These are phyloP conservation scores for Tokudaia tokunoshimensis DNA, from an alignment of 2,797 vertebrate species.

Conservation along the genomic window DNA sequence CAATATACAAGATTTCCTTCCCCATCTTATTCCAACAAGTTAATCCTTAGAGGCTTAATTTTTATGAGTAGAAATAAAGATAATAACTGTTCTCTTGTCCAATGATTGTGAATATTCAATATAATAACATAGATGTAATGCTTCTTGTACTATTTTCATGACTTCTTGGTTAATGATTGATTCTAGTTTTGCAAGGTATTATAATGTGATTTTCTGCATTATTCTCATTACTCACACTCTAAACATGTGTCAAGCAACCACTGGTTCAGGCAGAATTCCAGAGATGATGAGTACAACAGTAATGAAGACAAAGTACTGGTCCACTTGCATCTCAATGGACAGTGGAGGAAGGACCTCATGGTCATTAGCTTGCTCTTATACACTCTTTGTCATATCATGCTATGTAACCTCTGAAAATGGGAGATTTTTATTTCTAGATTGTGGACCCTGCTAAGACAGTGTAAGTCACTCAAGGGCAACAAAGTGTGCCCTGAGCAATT, in stretches of 20 bases:
- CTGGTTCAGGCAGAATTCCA: not conserved
- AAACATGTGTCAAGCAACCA: not conserved
- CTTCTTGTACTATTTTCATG: not conserved
- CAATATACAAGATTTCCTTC: not conserved
- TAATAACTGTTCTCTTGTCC: not conserved
- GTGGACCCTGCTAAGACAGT: not conserved
- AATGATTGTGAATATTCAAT: not conserved
- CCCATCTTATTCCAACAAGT: not conserved
- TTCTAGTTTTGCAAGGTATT: conserved; percentile 16
- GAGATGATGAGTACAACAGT: not conserved
- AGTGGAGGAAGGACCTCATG: not conserved
- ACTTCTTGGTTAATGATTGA: conserved; percentile 44
- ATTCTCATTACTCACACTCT: conserved; percentile 10
- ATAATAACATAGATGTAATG: not conserved
- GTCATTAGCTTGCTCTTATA: not conserved
- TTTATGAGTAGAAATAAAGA: conserved; percentile 16
- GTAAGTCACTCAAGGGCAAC: not conserved
- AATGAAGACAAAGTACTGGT: not conserved
- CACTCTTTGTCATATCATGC: not conserved
- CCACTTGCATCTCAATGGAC: not conserved
- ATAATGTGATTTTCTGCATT: conserved; percentile 35
- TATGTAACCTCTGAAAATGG: not conserved
- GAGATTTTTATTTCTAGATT: not conserved
- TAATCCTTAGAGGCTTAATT: not conserved
- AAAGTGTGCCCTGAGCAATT: not conserved